Percentiles rank a stretch among this genome's conserved stretches.
These are phyloP conservation scores for Montipora sp. DNA, from an alignment of 64 coral and sea anemone species.

Conservation along the genomic window DNA sequence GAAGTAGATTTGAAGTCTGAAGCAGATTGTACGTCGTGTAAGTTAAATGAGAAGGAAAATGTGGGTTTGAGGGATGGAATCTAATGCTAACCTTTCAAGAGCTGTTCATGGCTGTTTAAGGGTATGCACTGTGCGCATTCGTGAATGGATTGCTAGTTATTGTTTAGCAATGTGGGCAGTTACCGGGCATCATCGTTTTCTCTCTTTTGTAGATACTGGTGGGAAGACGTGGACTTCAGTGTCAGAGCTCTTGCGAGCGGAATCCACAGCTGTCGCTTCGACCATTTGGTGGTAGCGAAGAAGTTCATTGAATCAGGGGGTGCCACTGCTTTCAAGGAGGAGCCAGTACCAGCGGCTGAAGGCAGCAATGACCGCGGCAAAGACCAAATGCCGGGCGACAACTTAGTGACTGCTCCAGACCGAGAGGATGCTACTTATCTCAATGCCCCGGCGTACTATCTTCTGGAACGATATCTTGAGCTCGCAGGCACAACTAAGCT, in stretches of 20 bases:
- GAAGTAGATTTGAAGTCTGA: too few species aligned
- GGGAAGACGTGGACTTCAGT: constrained; percentile 84
- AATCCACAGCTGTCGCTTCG: constrained; percentile 66
- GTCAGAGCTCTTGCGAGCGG: constrained; percentile 52
- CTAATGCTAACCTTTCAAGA: too few species aligned
- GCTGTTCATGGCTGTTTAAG: too few species aligned
- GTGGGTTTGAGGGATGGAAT: too few species aligned
- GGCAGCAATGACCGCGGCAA: constrained; percentile 18
- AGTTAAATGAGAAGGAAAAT: too few species aligned
- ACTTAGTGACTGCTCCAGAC: constrained; percentile 88
- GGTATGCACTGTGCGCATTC: too few species aligned
- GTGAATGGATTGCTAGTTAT: too few species aligned
- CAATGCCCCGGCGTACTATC: constrained; percentile 80
- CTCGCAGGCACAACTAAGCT: constrained; percentile 67
- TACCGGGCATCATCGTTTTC: neutral
- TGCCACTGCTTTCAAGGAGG: constrained; percentile 59
- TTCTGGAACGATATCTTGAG: constrained; percentile 87
- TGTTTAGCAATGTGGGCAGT: too few species aligned
- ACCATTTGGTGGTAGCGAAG: constrained; percentile 78
- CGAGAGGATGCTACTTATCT: constrained; percentile 75
- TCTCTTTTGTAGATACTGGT: constrained; percentile 50
- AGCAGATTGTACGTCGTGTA: too few species aligned
- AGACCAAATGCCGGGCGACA: constrained; percentile 32
- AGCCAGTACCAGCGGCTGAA: constrained; percentile 43
- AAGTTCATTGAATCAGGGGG: constrained; percentile 82